Evolutionary conservation across 2,888 invertebrate species (phyloP), one percentile per base, ranked within the genome.

Genomic region (Hermodice carunculata): DNA sequence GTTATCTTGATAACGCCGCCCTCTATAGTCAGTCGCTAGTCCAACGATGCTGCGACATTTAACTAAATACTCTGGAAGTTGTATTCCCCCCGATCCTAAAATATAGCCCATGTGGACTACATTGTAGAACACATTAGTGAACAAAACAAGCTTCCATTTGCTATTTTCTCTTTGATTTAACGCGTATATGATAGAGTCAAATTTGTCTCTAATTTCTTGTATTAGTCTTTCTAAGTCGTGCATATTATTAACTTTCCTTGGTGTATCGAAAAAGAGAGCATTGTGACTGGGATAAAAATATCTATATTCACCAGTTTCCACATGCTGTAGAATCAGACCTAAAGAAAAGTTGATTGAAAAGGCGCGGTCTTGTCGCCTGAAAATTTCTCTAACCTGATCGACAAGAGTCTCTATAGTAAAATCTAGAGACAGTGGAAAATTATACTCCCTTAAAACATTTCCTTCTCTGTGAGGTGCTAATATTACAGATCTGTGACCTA

Each of bases 301-400:
- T 28, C 49, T 49, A 19, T 49, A 49, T 49, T 49, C 49, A 6
- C 49, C 49, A n/a, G 49, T 49, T 49, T 49, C 49, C 3, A 49
- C n/a, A 32, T 49, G 2, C 32, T 32, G 11, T n/a, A 49, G 19
- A 28, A 49, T 49, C 1, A 49, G 2, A 3, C 49, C 49, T 31
- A 49, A 49, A 2, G 49, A 49, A 8, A 49, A 17, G 19, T 49
- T 28, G 2, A 49, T 19, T 28, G n/a, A 31, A 28, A 49, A 49
- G 2, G 49, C 11, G 19, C 32, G 26, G 1, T 8, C 32, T 22
- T 49, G n/a, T n/a, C n/a, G n/a, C n/a, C n/a, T n/a, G n/a, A n/a
- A n/a, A n/a, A n/a, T n/a, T n/a, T n/a, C n/a, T n/a, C n/a, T n/a
- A n/a, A n/a, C n/a, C n/a, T n/a, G n/a, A n/a, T n/a, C n/a, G n/a